Percentiles rank a stretch among this genome's conserved stretches.
Conservation (phyloP, 2,797 vertebrate genomes). For the Myotis pilosus region DNA sequence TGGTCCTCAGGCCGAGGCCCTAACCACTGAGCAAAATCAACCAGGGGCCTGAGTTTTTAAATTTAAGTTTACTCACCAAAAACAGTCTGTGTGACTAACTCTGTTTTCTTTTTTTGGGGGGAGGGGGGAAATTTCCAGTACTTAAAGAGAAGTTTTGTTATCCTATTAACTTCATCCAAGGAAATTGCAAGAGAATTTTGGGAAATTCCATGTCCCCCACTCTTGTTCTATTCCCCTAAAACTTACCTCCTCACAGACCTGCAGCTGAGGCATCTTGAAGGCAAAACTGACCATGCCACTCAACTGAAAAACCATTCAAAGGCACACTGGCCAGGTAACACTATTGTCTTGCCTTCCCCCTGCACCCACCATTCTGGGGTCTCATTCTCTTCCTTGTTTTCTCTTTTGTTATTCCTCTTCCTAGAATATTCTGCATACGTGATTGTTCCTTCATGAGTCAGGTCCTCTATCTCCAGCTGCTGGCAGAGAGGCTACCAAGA, state of each 20-base stretch:
- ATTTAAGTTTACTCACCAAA: background rate
- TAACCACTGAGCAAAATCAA: no score
- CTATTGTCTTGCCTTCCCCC: background rate
- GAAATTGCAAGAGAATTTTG: background rate
- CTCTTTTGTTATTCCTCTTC: background rate
- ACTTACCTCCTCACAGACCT: background rate
- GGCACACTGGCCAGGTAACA: no score
- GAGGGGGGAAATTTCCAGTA: background rate
- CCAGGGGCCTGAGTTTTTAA: background rate
- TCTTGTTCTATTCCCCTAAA: background rate
- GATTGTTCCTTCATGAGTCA: background rate
- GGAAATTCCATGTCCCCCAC: background rate
- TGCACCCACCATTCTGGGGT: background rate
- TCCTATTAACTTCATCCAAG: background rate
- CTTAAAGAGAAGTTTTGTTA: background rate
- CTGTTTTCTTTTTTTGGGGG: background rate
- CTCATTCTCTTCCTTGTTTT: background rate
- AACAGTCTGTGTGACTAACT: background rate
- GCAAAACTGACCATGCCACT: background rate
- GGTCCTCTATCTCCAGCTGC: background rate
- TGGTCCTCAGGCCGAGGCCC: no score
- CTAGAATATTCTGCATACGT: background rate
- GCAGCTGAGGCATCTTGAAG: background rate
- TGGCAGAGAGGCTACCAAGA: background rate
- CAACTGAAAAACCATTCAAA: background rate